Percentiles rank a stretch among this genome's conserved stretches.
These are phyloP conservation scores for Nysson spinosus DNA, from an alignment of 2,888 invertebrate species.

Conservation along the genomic window DNA sequence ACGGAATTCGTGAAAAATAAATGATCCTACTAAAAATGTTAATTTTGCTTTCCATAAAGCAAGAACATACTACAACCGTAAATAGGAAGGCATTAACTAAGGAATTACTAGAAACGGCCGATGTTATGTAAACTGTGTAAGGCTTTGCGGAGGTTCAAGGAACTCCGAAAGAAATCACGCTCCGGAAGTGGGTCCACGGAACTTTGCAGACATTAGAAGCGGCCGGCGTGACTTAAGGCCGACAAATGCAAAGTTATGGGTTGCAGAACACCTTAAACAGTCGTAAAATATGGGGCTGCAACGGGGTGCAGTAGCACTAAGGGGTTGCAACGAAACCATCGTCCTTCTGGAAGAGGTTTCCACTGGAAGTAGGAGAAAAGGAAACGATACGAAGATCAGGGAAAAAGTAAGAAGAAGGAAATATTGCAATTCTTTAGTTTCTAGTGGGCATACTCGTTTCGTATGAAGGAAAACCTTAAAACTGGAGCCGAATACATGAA, in stretches of 20 bases:
- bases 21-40: no score
- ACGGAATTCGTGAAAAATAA: no score
- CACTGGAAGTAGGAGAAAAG: slow-evolving; percentile 21
- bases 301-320: slow-evolving; percentile 16
- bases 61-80: no score
- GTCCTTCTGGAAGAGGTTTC: not conserved
- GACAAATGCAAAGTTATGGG: slow-evolving; percentile 56
- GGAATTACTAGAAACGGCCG: no score
- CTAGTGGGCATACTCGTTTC: slow-evolving; percentile 17
- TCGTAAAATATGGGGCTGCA: slow-evolving; percentile 59
- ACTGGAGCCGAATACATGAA: no score
- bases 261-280: slow-evolving; percentile 56
- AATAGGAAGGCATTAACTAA: no score
- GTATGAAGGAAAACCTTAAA: slow-evolving; percentile 4
- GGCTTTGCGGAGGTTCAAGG: slow-evolving; percentile 17
- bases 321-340: slow-evolving; percentile 16
- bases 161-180: slow-evolving; percentile 44
- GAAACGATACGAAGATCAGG: slow-evolving; percentile 4
- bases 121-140: no score
- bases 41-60: no score
- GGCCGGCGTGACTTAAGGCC: slow-evolving; percentile 42
- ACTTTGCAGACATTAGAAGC: slow-evolving; percentile 38
- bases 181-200: slow-evolving; percentile 33
- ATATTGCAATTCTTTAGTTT: slow-evolving; percentile 27
- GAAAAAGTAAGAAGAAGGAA: slow-evolving; percentile 14